Base-by-base conservation (phyloP, 2,797 vertebrate genomes). In the Typhlichthys subterraneus region DNA sequence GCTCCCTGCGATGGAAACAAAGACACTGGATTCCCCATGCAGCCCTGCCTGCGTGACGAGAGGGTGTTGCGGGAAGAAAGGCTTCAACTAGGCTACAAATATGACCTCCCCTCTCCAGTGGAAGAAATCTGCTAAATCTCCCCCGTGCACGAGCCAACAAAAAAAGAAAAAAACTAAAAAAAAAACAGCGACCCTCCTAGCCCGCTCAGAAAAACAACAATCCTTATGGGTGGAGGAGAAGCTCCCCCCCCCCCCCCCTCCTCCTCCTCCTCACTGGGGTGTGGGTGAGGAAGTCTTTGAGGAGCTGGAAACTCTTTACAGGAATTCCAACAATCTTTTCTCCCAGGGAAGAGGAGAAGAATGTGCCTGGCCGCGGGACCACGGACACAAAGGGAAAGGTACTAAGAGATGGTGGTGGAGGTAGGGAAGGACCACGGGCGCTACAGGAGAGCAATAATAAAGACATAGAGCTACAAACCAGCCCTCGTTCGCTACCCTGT, bases 311-410 rank as follows among this genome's bases (percentile, higher is more conserved):
- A 73, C 76, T 76, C 23, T 64, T 74, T 74, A 61, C 61, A 88
- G 69, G 89, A 92, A 90, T 90, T 80, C 63, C 64, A 91, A 82
- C 82, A 88, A 90, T 85, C 85, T 60, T 73, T 78, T 70, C 76
- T 70, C 74, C 77, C 67, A 68, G 76, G 78, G 81, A 62, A 72
- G 67, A 49, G 61, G 31, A 59, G 29, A 60, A 70, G 69, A 80
- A 80, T 59, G 76, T 72, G 17, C 53, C 51, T 69, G 51, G 54
- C 63, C 53, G 5, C 33, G 33, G 1, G 6, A 38, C 23, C 56
- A 15, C 56, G 38, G 48, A 77, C 61, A 61, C 2, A 49, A 2
- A 17, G 15, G 5, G 12, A 6, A 49, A 6, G 6, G 5, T 11
- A 10, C 5, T 31, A 15, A 15, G 14, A 8, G 13, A 13, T 15